Conservation (phyloP, 2,113 vertebrate species). For the Serinus canaria region DNA sequence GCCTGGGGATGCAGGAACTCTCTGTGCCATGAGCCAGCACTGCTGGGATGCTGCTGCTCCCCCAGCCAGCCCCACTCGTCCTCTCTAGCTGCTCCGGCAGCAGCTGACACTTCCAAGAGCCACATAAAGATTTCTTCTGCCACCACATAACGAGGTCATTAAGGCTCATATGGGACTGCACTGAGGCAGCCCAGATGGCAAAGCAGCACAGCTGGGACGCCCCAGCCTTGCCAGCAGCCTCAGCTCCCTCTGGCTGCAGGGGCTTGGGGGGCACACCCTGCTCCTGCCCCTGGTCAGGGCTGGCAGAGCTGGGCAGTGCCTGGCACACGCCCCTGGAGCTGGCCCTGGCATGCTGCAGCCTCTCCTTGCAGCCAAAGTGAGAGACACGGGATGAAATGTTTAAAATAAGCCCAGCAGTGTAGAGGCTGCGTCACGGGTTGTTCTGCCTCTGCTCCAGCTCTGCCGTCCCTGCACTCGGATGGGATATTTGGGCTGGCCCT, state of each 20-base stretch:
- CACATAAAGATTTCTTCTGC: background rate
- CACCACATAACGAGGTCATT: background rate
- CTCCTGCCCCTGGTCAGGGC: background rate
- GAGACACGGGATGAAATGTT: background rate
- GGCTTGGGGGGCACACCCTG: background rate
- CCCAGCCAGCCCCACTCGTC: background rate
- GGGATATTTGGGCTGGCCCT: background rate
- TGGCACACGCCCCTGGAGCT: background rate
- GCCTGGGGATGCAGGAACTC: background rate
- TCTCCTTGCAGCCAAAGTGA: background rate
- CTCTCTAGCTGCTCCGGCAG: background rate
- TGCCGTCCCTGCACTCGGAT: background rate
- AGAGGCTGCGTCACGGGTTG: background rate
- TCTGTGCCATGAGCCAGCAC: rapidly evolving
- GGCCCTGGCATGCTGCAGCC: background rate
- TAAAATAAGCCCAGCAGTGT: background rate
- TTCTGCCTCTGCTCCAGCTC: background rate
- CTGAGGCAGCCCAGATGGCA: background rate
- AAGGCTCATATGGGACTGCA: background rate
- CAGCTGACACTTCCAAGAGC: background rate
- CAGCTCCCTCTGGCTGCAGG: background rate
- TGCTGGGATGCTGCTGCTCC: background rate
- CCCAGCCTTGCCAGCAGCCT: background rate
- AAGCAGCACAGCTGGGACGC: background rate
- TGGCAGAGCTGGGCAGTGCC: background rate